Conservation (phyloP, 2,797 vertebrate species). For the Staurois parvus region DNA sequence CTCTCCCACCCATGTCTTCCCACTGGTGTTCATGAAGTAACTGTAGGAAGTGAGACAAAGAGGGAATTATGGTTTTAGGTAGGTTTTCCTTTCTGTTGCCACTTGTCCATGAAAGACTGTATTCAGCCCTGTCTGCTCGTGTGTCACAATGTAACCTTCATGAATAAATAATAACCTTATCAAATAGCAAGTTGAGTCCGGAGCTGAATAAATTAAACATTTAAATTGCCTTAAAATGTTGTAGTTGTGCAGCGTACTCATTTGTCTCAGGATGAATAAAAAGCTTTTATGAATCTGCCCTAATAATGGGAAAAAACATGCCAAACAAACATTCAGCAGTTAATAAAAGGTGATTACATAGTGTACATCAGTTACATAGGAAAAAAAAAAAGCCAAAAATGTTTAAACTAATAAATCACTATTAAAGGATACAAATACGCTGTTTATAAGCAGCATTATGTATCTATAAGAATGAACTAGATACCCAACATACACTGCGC, state of each 20-base stretch:
- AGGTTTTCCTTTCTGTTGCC: neutral
- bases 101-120: neutral
- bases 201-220: slow-evolving; percentile 27
- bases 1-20: slow-evolving; percentile 74
- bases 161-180: slow-evolving; percentile 51
- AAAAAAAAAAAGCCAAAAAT: no score
- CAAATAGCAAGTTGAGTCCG: slow-evolving; percentile 23
- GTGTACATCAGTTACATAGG: no score
- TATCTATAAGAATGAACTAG: no score
- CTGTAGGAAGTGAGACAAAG: slow-evolving; percentile 63
- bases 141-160: slow-evolving; percentile 36
- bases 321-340: no score
- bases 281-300: neutral
- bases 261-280: no score
- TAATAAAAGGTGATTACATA: no score
- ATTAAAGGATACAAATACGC: no score
- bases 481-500: no score
- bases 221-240: neutral
- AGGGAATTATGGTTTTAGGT: slow-evolving; percentile 3
- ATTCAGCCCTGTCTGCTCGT: neutral
- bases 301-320: no score
- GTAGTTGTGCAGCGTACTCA: neutral
- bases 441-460: no score
- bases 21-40: slow-evolving; percentile 78
- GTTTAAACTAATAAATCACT: no score